These are phyloP conservation scores for Sprattus sprattus DNA, from an alignment of 2,113 vertebrate species.

Conservation along the genomic window DNA sequence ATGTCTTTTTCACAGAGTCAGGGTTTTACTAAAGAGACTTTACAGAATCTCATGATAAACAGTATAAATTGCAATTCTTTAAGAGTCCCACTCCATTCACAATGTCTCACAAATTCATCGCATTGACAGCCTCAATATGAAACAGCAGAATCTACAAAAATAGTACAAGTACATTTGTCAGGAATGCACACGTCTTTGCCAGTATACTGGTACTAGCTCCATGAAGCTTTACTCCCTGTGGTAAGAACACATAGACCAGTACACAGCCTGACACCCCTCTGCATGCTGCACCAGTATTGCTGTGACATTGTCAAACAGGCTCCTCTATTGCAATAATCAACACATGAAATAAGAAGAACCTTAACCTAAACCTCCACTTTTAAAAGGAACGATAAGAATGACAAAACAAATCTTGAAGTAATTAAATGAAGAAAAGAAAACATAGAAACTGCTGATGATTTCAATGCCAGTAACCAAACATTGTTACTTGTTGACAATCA, in stretches of 20 bases:
- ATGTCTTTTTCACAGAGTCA: not conserved
- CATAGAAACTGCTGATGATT: not conserved
- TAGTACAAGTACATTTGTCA: conserved; percentile 31
- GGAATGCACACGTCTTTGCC: conserved; percentile 14
- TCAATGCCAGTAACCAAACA: not conserved
- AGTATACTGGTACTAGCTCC: not conserved
- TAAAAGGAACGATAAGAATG: not conserved
- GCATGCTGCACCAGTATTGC: conserved; percentile 5
- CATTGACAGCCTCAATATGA: conserved; percentile 23
- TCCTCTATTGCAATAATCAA: conserved; percentile 14
- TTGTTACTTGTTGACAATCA: not conserved
- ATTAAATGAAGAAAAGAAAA: not conserved
- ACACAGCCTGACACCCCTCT: not conserved
- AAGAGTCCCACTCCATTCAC: not conserved
- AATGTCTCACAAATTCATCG: not conserved
- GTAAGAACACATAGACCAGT: not conserved
- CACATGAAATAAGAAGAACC: not conserved
- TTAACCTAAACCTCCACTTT: not conserved
- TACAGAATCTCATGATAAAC: conserved; percentile 20
- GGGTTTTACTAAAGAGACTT: conserved; percentile 1
- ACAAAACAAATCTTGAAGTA: not conserved
- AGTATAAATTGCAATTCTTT: not conserved
- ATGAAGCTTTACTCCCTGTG: not conserved
- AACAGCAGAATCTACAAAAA: conserved; percentile 39
- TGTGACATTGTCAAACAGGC: not conserved